Evolutionary conservation across 30 jellyfish, hydroid and myxozoan genomes (phyloP).

Genomic region (Turritopsis rubra): DNA sequence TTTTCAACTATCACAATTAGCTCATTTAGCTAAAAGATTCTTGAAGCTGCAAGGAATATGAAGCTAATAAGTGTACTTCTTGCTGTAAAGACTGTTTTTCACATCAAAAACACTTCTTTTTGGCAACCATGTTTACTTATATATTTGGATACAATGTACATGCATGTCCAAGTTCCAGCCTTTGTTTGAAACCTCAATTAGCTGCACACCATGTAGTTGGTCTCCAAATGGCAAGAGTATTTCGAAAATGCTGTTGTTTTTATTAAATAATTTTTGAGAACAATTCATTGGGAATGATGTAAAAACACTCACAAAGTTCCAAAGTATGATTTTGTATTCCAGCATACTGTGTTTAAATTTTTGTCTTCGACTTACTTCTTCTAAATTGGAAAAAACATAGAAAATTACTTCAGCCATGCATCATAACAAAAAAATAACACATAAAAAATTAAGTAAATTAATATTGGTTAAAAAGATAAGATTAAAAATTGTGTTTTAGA

Average conservation of each 20-base stretch:
- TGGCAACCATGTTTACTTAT: too few relatives aligned
- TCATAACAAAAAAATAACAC: too few relatives aligned
- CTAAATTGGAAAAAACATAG: not conserved
- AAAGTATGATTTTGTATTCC: conserved; percentile 43
- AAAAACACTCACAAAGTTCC: conserved; percentile 59
- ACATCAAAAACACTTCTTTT: too few relatives aligned
- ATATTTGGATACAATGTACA: not conserved
- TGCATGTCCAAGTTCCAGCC: not conserved
- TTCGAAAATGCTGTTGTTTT: not conserved
- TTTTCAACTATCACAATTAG: not conserved
- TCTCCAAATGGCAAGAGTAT: not conserved
- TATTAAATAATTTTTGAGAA: too few relatives aligned
- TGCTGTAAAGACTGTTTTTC: too few relatives aligned
- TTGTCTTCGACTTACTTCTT: not conserved
- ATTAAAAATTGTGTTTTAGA: too few relatives aligned
- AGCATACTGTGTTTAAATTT: not conserved
- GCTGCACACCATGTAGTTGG: not conserved
- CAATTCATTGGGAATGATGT: too few relatives aligned
- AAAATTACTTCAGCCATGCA: not conserved
- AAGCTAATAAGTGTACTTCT: too few relatives aligned
- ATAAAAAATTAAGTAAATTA: too few relatives aligned
- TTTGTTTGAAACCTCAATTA: not conserved
- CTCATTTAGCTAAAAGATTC: not conserved
- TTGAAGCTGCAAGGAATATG: too few relatives aligned
- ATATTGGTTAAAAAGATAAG: too few relatives aligned